These are phyloP conservation scores for Epinotia ramella DNA, from an alignment of 2,888 invertebrate species.

Conservation along the genomic window DNA sequence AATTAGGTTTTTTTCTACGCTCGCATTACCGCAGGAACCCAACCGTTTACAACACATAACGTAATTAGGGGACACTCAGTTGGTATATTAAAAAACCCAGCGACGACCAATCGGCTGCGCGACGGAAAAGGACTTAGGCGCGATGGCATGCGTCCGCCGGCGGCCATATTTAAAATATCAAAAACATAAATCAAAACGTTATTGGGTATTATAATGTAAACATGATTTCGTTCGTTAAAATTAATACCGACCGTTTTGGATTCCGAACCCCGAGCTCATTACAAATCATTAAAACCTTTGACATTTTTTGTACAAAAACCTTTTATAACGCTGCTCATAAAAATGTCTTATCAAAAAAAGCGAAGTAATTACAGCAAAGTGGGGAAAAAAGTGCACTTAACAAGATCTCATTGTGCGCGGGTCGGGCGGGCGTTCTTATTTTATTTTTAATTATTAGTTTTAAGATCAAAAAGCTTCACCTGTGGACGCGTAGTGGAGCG, in stretches of 20 bases:
- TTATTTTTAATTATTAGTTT: conserved; percentile 78
- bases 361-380: conserved; percentile 63
- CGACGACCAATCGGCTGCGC: conserved; percentile 71
- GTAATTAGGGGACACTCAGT: conserved; percentile 75
- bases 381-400: conserved; percentile 69
- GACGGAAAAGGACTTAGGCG: conserved; percentile 63
- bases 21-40: conserved; percentile 64
- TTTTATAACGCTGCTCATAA: conserved; percentile 49
- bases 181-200: conserved; percentile 79
- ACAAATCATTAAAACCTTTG: conserved; percentile 56
- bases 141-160: conserved; percentile 65
- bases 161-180: conserved; percentile 81
- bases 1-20: conserved; percentile 57
- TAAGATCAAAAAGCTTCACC: conserved; percentile 76
- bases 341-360: conserved; percentile 54
- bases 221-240: conserved; percentile 67
- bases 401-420: conserved; percentile 72
- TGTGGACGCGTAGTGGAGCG: conserved; percentile 80
- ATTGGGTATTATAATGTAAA: conserved; percentile 79
- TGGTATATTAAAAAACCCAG: conserved; percentile 64
- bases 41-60: conserved; percentile 64
- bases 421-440: conserved; percentile 59
- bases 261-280: conserved; percentile 53
- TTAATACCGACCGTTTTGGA: conserved; percentile 27
- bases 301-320: conserved; percentile 49